A percentile compares a stretch with the other conserved stretches of the same genome.
phyloP scores from a whole-genome alignment of 1,140 invertebrate genomes.

The Berghia stephanieae region DNA sequence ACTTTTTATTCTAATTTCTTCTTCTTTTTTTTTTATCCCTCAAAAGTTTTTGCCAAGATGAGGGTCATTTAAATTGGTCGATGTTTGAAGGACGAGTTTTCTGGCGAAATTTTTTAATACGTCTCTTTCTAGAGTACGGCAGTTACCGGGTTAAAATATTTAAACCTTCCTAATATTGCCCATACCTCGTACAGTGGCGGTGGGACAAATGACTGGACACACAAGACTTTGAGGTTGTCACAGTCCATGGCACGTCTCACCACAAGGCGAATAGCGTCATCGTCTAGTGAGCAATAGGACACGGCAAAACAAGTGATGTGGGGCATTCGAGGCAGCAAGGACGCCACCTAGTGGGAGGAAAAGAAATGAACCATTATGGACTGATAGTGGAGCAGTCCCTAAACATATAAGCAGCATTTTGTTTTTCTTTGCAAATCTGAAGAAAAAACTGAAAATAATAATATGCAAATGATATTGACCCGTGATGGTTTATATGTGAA shows the following conservation, averaged over 20 bases:
- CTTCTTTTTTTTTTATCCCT: neutral
- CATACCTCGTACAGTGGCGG: slow-evolving; percentile 43
- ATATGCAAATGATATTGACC: too few species aligned
- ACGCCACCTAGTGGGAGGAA: slow-evolving; percentile 22
- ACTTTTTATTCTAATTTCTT: neutral
- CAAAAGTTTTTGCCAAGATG: neutral
- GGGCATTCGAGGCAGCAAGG: slow-evolving; percentile 43
- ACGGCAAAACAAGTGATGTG: slow-evolving; percentile 53
- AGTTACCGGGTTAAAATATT: too few species aligned
- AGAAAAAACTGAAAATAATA: too few species aligned
- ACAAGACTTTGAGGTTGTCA: slow-evolving; percentile 43
- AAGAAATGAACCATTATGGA: too few species aligned
- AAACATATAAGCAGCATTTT: too few species aligned
- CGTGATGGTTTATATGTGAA: too few species aligned
- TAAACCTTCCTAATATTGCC: too few species aligned
- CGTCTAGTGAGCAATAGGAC: slow-evolving; percentile 52
- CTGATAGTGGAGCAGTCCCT: too few species aligned
- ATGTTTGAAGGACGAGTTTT: neutral
- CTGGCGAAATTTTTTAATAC: neutral
- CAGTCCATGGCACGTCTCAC: slow-evolving; percentile 41
- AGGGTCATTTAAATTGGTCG: neutral
- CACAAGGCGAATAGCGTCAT: slow-evolving; percentile 36
- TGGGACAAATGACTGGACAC: slow-evolving; percentile 56
- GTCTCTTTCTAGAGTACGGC: too few species aligned
- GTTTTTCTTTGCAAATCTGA: too few species aligned